Evolutionary conservation across 23 tunicate species (phyloP).

Genomic region (Halocynthia aurantium): DNA sequence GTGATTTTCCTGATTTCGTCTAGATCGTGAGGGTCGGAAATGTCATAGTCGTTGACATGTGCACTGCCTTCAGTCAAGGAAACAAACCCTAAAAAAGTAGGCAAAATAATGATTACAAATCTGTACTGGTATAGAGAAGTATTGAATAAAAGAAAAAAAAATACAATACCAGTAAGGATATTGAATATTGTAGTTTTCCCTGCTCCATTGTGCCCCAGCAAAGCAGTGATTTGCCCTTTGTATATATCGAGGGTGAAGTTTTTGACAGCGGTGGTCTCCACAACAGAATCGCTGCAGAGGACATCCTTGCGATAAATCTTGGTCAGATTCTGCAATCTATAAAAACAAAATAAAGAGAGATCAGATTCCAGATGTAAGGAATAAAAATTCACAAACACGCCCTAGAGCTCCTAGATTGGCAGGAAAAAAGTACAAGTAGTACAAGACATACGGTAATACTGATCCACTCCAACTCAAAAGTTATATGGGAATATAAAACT

Average conservation of each 20-base stretch:
- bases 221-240: conserved; percentile 91
- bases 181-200: conserved; percentile 94
- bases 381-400: neutral
- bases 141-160: neutral
- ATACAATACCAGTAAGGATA: conserved; percentile 63
- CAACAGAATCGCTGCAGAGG: conserved; percentile 8
- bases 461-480: too few relatives aligned
- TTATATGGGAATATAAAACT: too few relatives aligned
- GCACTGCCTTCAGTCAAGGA: conserved; percentile 57
- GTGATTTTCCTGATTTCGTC: conserved; percentile 66
- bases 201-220: conserved; percentile 93
- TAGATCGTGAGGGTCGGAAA: conserved; percentile 42
- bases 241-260: conserved; percentile 73
- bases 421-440: neutral
- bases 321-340: conserved; percentile 40
- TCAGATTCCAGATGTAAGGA: neutral
- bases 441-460: conserved; percentile 4
- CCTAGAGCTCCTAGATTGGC: neutral
- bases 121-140: too few relatives aligned
- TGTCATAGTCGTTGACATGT: conserved; percentile 51
- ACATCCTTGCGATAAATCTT: conserved; percentile 36
- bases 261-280: conserved; percentile 53
- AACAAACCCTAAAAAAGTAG: conserved; percentile 44
- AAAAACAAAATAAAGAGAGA: neutral
- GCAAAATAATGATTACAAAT: too few relatives aligned